Evolutionary conservation across 2,797 vertebrate genomes (phyloP).

Genomic region (Thunnus albacares): DNA sequence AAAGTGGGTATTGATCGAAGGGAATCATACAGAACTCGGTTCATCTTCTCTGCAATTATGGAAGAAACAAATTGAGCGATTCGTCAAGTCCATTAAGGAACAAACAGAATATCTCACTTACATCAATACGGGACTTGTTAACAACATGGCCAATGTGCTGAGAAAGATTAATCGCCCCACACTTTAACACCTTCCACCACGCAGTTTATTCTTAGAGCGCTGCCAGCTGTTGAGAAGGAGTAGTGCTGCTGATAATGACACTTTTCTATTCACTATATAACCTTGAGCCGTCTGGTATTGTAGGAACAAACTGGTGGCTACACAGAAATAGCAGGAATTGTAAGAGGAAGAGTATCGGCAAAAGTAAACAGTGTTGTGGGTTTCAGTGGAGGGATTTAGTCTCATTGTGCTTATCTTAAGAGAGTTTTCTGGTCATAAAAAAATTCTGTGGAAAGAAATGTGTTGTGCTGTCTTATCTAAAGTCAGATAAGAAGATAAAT

Average conservation of each 20-base stretch:
- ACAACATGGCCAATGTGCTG: constrained; percentile 18
- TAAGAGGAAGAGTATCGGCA: no score
- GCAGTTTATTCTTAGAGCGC: constrained; percentile 22
- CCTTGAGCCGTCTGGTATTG: background rate
- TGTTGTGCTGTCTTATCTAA: no score
- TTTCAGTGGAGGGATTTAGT: no score
- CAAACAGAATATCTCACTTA: constrained; percentile 58
- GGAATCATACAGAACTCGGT: constrained; percentile 51
- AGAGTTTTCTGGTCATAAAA: no score
- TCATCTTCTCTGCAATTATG: constrained; percentile 72
- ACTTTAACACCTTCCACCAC: background rate
- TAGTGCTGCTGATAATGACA: constrained; percentile 1
- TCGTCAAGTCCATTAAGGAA: constrained; percentile 66
- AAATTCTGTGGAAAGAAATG: no score
- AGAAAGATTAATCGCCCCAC: constrained; percentile 35
- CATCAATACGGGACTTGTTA: constrained; percentile 62
- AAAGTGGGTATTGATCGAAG: constrained; percentile 63
- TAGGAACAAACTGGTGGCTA: no score
- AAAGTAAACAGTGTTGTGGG: no score
- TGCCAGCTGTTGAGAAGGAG: constrained; percentile 20
- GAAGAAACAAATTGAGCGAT: constrained; percentile 65
- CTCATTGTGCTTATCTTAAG: no score
- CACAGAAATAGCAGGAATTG: background rate
- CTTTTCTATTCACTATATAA: background rate
- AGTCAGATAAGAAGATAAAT: no score